Base-by-base conservation (phyloP, 2,113 vertebrate species). In the Rhea pennata region DNA sequence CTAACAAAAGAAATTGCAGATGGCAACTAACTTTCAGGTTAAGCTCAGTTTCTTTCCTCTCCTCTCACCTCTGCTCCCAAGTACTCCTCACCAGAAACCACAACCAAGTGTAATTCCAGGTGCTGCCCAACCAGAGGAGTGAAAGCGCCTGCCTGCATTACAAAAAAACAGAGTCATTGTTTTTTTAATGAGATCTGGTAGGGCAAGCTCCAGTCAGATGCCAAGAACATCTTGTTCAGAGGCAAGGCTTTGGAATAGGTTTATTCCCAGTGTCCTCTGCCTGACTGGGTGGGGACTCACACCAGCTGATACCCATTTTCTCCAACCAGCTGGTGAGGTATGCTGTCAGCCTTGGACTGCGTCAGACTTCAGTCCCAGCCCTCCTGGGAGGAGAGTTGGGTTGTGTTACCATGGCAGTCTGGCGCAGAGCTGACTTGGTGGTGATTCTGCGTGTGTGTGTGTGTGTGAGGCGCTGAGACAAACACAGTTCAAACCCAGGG, bases 211-310 rank as follows among this genome's bases (percentile, higher is more conserved):
- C 71, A 58, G 53, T 29, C 70, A 59, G 87, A 48, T 3, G 88
- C 94, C 92, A 89, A 84, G 96, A 93, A 88, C 92, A 42, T 88
- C 73, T 66, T 70, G 90, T 95, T 91, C 88, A 17, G 76, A 75
- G 75, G 46, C 80, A 54, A 42, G 50, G 53, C 59, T 62, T 29
- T 77, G 62, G 59, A 67, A 33, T 31, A 46, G 81, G 71, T 70
- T 66, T 62, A 40, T 76, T 88, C 87, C 50, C 74, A 62, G 84
- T 56, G 70, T 67, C 64, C n/a, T 61, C 62, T 80, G 69, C 69
- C 58, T 80, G 40, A 24, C 51, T 67, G 87, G 73, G 78, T 65
- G 56, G 67, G 77, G 73, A 87, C 22, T 71, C 17, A 66, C 15
- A 54, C 78, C 69, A 56, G 87, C 69, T 71, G 87, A 90, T 75